These are phyloP conservation scores for Idaea dimidiata DNA, from an alignment of 2,888 invertebrate species.

Conservation along the genomic window DNA sequence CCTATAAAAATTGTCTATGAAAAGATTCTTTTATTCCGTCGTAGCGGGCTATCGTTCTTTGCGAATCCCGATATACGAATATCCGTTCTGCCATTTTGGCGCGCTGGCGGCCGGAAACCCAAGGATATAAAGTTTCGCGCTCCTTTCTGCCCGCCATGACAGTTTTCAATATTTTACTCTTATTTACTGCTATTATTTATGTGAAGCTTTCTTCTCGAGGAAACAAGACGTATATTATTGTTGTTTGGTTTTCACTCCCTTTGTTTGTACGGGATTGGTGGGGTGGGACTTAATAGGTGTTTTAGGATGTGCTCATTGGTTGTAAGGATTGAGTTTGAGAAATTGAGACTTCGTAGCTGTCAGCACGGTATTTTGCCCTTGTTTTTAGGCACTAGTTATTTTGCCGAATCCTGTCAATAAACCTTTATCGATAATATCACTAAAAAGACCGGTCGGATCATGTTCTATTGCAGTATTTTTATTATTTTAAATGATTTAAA, in stretches of 20 bases:
- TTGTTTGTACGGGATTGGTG: constrained; percentile 15
- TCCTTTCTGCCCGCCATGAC: constrained; percentile 75
- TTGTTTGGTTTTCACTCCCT: constrained; percentile 42
- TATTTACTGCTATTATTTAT: constrained; percentile 80
- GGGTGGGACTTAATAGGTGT: constrained; percentile 19
- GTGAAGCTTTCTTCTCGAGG: constrained; percentile 63
- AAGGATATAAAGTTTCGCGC: constrained; percentile 76
- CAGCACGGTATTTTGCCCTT: no score
- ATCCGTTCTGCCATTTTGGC: constrained; percentile 77
- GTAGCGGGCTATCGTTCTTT: constrained; percentile 38
- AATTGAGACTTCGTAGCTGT: neutral
- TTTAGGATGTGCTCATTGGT: constrained; percentile 15
- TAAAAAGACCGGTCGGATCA: no score
- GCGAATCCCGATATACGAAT: constrained; percentile 64
- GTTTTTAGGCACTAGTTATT: no score
- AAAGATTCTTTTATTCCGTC: constrained; percentile 41
- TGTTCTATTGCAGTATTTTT: no score
- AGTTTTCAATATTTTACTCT: constrained; percentile 79
- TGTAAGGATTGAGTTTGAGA: neutral
- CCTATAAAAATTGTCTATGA: constrained; percentile 45
- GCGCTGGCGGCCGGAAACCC: constrained; percentile 74
- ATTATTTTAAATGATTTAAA: no score
- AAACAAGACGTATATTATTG: constrained; percentile 61
- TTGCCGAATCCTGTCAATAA: no score
- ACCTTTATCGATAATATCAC: no score